These are phyloP conservation scores for Alouatta palliata DNA, from an alignment of 2,113 vertebrate species.

Conservation along the genomic window DNA sequence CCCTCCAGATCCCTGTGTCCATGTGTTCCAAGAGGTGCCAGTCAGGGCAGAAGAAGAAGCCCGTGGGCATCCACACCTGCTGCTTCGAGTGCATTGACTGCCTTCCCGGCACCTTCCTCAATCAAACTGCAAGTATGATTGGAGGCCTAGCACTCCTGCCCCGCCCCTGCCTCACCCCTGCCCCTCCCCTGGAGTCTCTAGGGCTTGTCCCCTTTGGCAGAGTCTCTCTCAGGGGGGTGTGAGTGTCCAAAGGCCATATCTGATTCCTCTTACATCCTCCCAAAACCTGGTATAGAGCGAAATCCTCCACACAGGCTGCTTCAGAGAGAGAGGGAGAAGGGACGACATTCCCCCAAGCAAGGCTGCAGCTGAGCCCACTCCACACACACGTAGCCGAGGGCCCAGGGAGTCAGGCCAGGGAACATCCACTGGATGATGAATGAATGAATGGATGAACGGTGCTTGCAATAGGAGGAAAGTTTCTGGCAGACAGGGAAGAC, in stretches of 20 bases:
- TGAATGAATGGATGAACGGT: background rate
- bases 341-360: rapidly evolving
- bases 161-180: rapidly evolving
- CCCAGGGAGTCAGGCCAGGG: background rate
- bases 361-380: background rate
- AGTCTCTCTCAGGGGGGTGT: background rate
- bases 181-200: background rate
- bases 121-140: slow-evolving; percentile 79
- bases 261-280: background rate
- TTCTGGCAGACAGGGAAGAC: background rate
- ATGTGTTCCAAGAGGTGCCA: slow-evolving; percentile 87
- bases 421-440: background rate
- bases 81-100: slow-evolving; percentile 90
- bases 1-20: slow-evolving; percentile 83
- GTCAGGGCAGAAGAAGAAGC: slow-evolving; percentile 82
- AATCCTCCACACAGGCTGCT: background rate
- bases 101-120: slow-evolving; percentile 84
- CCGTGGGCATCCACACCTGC: slow-evolving; percentile 83
- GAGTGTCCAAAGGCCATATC: background rate
- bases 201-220: background rate
- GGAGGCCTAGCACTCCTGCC: rapidly evolving
- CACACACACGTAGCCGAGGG: background rate
- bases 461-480: background rate
- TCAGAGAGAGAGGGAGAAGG: background rate
- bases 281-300: background rate